Conservation (phyloP, 2,888 invertebrate species). For the Dorcus hopei region DNA sequence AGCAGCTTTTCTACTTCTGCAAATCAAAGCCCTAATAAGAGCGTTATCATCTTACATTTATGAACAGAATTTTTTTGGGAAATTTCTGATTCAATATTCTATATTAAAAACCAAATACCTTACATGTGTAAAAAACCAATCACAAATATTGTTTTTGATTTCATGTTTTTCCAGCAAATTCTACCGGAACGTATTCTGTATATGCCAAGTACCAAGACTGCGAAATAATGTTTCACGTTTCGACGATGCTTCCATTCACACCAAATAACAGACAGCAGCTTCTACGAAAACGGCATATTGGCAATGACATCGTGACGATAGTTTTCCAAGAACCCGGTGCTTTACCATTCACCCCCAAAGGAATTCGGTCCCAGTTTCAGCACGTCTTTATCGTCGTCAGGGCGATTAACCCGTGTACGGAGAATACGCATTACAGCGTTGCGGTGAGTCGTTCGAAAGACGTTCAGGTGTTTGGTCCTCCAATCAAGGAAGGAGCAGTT, state of each 20-base stretch:
- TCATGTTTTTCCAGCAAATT: slow-evolving; percentile 63
- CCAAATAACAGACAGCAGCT: slow-evolving; percentile 94
- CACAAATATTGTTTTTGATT: no score
- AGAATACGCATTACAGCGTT: slow-evolving; percentile 81
- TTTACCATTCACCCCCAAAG: slow-evolving; percentile 87
- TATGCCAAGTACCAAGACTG: slow-evolving; percentile 87
- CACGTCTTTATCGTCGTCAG: slow-evolving; percentile 94
- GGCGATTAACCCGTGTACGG: slow-evolving; percentile 86
- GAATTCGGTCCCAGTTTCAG: slow-evolving; percentile 95
- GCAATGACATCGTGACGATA: slow-evolving; percentile 96
- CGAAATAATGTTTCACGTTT: slow-evolving; percentile 97
- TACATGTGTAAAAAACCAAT: no score
- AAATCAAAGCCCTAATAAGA: no score
- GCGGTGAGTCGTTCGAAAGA: slow-evolving; percentile 41
- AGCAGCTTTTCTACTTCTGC: no score
- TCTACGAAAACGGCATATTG: slow-evolving; percentile 91
- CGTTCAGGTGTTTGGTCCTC: slow-evolving; percentile 79
- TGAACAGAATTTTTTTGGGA: no score
- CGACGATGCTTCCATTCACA: slow-evolving; percentile 93
- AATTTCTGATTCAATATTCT: no score
- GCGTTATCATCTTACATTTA: no score
- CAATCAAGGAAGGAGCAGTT: slow-evolving; percentile 80
- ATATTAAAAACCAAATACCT: no score
- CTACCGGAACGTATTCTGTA: slow-evolving; percentile 91
- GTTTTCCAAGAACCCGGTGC: slow-evolving; percentile 93